Evolutionary conservation across 1,140 invertebrate species (phyloP), one percentile per base, ranked within the genome.

Genomic region (Probaryconus sp.): DNA sequence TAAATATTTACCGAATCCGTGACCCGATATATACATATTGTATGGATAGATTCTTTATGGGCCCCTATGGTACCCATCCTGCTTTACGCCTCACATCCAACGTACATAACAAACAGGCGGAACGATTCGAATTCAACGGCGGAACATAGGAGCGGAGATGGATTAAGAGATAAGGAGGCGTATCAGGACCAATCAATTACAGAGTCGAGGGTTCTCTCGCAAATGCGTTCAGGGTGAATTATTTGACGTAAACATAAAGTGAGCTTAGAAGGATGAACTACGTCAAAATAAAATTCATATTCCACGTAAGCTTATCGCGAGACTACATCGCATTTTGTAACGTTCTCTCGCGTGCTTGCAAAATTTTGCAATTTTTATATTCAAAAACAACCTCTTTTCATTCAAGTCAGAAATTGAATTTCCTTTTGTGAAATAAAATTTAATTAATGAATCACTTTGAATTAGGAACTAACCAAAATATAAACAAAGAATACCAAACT

Each of bases 151-250:
- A 81, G 74, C 70, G 42, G 72, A 81, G 83, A 84, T 81, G 81
- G 77, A 83, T 84, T 81, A 81, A 79, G 76, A 81, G 81, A 84
- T 84, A 83, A 83, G 81, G 78, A 86, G 83, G 81, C 84, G 83
- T 85, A 85, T 85, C 83, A 78, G 76, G 77, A 83, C 79, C 83
- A 83, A 86, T 86, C 83, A 86, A 85, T 86, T 86, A 85, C 79
- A 51, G 71, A 81, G 79, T 84, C 81, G 82, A 81, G 78, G 78
- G 79, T 80, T 75, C 64, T 43, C 37, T 73, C 48, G 38, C 28
- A 58, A 56, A 61, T 55, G 61, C 45, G 7, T 35, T 48, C 28
- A 30, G 70, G 75, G 38, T 78, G 63, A 78, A 78, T 78, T 72
- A 78, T 65, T 51, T 51, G 40, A 13, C 31, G 50, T 38, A 53